Evolutionary conservation across 2,888 invertebrate genomes (phyloP), one percentile per base, ranked within the genome.

Genomic region (Drosophila histrio): DNA sequence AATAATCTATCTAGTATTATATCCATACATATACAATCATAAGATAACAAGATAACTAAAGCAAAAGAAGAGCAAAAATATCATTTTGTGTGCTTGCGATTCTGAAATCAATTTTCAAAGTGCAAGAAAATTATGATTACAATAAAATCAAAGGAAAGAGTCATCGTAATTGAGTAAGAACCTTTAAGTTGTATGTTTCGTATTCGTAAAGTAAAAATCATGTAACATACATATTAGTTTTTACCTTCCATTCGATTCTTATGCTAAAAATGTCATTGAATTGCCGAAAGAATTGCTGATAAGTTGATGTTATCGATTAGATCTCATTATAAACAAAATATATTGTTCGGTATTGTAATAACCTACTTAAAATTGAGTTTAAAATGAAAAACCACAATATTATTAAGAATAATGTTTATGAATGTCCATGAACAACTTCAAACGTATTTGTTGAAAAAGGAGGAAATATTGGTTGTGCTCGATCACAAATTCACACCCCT

Each of bases 1-100:
- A 39, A 26, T 4, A 28, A 43, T 8, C 11, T 32, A 32, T 52
- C 17, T 13, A 26, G 26, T 11, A n/a, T 26, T 39, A 36, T 39
- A 28, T 52, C 19, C 39, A 52, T 36, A 15, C 21, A 53, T 15
- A 43, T 32, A 15, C 21, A 39, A 53, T 24, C 24, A 8, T 13
- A 32, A 54, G 30, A 34, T 4, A 46, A 34, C 17, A 19, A 41
- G 6, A 11, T 2, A 13, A 36, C 15, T 17, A 11, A 44, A 7
- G 19, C 6, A 28, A 39, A 21, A 39, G 24, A 26, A 50, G 5
- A 34, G 11, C 34, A 19, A 22, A 36, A 22, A 17, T 6, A 15
- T 7, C 2, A 19, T 11, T 38, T 38, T 19, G 11, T 9, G 3
- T 9, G 9, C 8, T 47, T 9, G 8, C 9, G 11, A 13, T 21